Evolutionary conservation across 2,113 vertebrate genomes (phyloP), one percentile per base, ranked within the genome.

Genomic region (Lampris megalopsis): DNA sequence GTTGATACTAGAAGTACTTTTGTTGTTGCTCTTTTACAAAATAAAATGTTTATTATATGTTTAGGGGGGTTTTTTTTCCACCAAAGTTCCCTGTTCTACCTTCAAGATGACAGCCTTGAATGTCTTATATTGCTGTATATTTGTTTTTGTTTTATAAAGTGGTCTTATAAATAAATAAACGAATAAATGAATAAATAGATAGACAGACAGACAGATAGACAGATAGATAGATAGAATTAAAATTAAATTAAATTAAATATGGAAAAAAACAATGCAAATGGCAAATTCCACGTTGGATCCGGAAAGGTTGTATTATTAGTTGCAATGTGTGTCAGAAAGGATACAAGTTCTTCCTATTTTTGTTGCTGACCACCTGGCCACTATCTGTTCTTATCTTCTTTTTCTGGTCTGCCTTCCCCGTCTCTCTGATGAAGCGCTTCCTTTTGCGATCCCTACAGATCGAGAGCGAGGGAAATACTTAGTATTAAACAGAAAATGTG

Each of bases 261-360:
- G 24, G 24, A 24, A 24, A 24, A 24, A 24, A 24, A 24, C 24
- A 24, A 24, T 24, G 24, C 24, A 24, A 24, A 24, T 24, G 24
- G 24, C 24, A 24, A 24, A 24, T 24, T 24, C 24, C 24, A 24
- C 24, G 24, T 24, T 24, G 24, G 24, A 24, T 24, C 24, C 24
- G 24, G 24, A 24, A 24, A 24, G 24, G 24, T 24, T 24, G 24
- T 40, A 24, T 48, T 42, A 50, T 37, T 56, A 6, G 0, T 7
- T 2, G n/a, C 38, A 8, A 9, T 6, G 45, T 41, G 37, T 53
- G 38, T 13, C 48, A 36, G 7, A 53, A 81, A 94, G 95, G 97
- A 99, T 99, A 99, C 97, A 98, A 95, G 93, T 96, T 98, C 77
- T 95, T 94, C 91, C 93, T 98, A 83, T 96, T 94, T 89, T 96